These are phyloP conservation scores for Drosophila buzzatii DNA, from an alignment of 2,888 invertebrate species.

Conservation along the genomic window DNA sequence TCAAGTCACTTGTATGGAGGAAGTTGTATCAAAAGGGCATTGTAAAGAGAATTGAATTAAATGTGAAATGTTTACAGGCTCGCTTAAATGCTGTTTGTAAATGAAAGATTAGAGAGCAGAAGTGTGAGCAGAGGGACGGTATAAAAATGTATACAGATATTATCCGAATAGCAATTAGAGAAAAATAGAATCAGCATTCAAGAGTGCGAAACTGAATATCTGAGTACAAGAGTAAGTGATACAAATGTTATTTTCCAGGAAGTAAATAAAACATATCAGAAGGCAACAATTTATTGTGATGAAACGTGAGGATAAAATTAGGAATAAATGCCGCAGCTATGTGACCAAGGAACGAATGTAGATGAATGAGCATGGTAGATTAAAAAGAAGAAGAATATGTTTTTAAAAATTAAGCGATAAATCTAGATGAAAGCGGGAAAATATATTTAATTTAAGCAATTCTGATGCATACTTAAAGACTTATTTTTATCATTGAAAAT, in stretches of 20 bases:
- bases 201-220: not conserved
- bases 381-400: not conserved
- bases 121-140: not conserved
- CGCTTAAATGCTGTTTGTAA: slow-evolving; percentile 8
- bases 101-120: slow-evolving; percentile 6
- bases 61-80: slow-evolving; percentile 23
- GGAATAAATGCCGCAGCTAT: not conserved
- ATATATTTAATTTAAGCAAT: not conserved
- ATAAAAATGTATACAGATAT: not conserved
- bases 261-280: not conserved
- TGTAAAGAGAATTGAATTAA: slow-evolving; percentile 39
- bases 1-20: not conserved
- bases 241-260: not conserved
- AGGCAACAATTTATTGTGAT: not conserved
- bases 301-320: not conserved
- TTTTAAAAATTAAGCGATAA: not conserved
- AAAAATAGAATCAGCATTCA: not conserved
- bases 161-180: slow-evolving; percentile 1
- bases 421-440: not conserved
- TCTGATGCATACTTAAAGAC: no score
- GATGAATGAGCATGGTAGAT: not conserved
- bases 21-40: slow-evolving; percentile 24
- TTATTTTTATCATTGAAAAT: no score
- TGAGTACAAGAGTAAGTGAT: not conserved
- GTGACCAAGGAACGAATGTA: not conserved